Conservation (phyloP, 2,888 invertebrate species). For the Tillus elongatus region DNA sequence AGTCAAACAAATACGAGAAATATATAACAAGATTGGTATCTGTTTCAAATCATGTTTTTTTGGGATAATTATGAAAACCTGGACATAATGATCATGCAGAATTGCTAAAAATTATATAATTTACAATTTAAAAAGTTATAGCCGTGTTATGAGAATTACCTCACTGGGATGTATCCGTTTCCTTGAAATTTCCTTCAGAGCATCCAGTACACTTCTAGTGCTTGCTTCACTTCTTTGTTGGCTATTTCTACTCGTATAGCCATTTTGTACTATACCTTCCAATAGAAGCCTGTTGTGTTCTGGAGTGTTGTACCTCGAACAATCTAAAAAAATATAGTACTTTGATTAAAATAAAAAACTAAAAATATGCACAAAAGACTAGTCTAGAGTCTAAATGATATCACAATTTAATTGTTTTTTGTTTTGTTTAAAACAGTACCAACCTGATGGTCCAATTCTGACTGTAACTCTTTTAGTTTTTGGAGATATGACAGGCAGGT, state of each 20-base stretch:
- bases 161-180: conserved; percentile 47
- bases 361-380: neutral
- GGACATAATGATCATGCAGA: no score
- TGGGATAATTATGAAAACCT: no score
- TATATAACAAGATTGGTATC: no score
- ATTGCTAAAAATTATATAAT: no score
- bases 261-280: conserved; percentile 23
- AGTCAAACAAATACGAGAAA: neutral
- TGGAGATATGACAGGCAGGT: conserved; percentile 34
- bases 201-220: conserved; percentile 48
- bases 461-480: conserved; percentile 33
- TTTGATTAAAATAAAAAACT: no score
- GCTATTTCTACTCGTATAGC: conserved; percentile 9
- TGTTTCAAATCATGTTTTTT: no score
- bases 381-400: conserved; percentile 5
- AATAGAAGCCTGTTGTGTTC: conserved; percentile 27
- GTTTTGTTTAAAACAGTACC: neutral
- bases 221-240: conserved; percentile 29
- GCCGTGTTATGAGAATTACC: no score
- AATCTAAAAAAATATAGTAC: conserved; percentile 20
- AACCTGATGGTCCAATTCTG: conserved; percentile 33
- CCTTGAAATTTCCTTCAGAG: conserved; percentile 48
- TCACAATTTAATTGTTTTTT: no score
- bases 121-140: no score
- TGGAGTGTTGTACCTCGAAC: conserved; percentile 20